Conservation (phyloP, 2,797 vertebrate genomes). For the Gila robusta region DNA sequence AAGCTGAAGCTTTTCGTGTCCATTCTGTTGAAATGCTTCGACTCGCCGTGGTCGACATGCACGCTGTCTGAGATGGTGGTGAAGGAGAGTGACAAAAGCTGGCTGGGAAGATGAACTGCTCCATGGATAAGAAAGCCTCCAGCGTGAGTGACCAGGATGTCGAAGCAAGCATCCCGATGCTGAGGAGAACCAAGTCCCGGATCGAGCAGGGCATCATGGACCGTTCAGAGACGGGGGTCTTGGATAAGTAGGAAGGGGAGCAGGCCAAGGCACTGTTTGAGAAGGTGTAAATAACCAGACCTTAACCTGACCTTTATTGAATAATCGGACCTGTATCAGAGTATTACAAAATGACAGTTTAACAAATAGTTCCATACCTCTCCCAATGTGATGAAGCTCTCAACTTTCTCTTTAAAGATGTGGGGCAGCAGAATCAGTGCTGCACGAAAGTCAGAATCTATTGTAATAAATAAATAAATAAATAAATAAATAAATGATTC, state of each 20-base stretch:
- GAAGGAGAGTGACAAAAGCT: constrained; percentile 94
- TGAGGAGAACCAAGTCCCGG: constrained; percentile 93
- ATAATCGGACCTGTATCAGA: background rate
- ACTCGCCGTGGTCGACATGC: constrained; percentile 96
- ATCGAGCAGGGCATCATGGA: constrained; percentile 97
- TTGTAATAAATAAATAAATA: background rate
- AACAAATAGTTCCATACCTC: constrained; percentile 12
- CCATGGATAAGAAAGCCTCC: constrained; percentile 91
- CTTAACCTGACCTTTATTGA: no score
- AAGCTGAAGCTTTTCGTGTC: constrained; percentile 99
- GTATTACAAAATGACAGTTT: background rate
- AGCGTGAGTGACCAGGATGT: constrained; percentile 90
- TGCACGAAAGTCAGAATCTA: constrained; percentile 17
- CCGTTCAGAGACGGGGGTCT: constrained; percentile 91
- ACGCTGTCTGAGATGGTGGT: constrained; percentile 97
- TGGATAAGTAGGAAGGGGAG: constrained; percentile 98
- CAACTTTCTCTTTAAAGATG: no score
- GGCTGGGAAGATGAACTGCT: constrained; percentile 91
- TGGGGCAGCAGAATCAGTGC: background rate
- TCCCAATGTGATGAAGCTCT: background rate
- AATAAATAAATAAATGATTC: background rate
- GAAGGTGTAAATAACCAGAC: constrained; percentile 76
- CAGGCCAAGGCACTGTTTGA: constrained; percentile 98
- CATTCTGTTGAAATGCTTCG: constrained; percentile 97
- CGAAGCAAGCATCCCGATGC: constrained; percentile 95